Evolutionary conservation across 2,113 vertebrate species (phyloP).

Genomic region (Forbesichthys papilliferus): DNA sequence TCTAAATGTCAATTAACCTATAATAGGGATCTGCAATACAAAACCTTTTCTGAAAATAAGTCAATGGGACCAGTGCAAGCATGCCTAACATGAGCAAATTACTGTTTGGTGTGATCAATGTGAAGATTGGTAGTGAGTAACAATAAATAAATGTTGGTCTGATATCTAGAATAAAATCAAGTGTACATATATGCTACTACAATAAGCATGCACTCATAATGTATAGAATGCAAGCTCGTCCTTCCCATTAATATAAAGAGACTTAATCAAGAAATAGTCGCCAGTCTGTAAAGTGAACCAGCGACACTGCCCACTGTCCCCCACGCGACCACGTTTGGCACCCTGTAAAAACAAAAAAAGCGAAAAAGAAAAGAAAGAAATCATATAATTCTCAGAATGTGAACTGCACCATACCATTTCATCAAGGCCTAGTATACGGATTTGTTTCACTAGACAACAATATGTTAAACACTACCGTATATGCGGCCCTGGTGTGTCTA

Average conservation of each 20-base stretch:
- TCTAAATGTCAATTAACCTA: background rate
- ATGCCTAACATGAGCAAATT: background rate
- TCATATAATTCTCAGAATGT: background rate
- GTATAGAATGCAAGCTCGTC: conserved; percentile 63
- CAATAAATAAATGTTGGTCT: background rate
- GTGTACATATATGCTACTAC: background rate
- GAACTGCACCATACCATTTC: too few relatives aligned
- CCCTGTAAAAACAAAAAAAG: conserved; percentile 70
- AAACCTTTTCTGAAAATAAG: background rate
- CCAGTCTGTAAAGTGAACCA: conserved; percentile 92
- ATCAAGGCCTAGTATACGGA: too few relatives aligned
- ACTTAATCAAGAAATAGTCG: conserved; percentile 89
- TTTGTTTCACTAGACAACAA: too few relatives aligned
- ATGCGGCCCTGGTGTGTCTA: too few relatives aligned
- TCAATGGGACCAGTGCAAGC: background rate
- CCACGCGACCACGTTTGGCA: conserved; percentile 82
- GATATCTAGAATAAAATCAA: background rate
- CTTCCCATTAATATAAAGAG: conserved; percentile 85
- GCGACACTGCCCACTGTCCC: conserved; percentile 74
- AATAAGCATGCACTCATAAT: conserved; percentile 48
- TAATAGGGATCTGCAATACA: background rate
- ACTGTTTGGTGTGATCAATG: background rate
- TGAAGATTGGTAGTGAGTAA: background rate
- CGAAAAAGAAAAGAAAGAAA: background rate
- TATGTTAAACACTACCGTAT: too few relatives aligned